Evolutionary conservation across 2,797 vertebrate genomes (phyloP), one percentile per base, ranked within the genome.

Genomic region (Danio tinwini): DNA sequence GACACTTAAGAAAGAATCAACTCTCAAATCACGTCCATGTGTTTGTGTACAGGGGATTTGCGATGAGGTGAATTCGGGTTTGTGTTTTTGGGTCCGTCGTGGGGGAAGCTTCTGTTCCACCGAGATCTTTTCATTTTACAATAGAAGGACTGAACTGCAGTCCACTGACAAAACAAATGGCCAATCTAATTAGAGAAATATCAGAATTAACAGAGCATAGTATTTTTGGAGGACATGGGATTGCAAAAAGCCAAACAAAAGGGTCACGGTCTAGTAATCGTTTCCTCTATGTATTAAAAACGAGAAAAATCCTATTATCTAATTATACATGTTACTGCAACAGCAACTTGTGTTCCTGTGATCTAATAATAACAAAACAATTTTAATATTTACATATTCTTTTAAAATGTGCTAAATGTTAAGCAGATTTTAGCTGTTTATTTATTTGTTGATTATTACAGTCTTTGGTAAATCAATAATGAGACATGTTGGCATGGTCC

Each of bases 191-290:
- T 92, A 89, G 87, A 90, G 88, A 83, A 79, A 84, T 89, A 88
- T 84, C 68, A 61, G 86, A 88, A 88, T 93, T 88, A 93, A 87
- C 87, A 90, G 90, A 93, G 92, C 91, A 90, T 90, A 88, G 89
- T 85, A 85, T 78, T 83, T 84, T 87, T 84, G 86, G 87, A 87
- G 81, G 77, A 29, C 50, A 78, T 65, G 29, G 82, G 86, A 83
- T 78, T 87, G 83, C 71, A 86, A 87, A 86, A 86, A 80, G 78
- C 80, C 81, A 85, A 86, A 81, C 72, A 84, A 79, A 72, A 50
- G 56, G 37, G 52, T 17, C 62, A 63, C 56, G 63, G 59, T 67
- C 19, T 47, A 50, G 19, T 78, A 19, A 56, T 40, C 65, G 45
- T 53, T 55, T 61, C 40, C 19, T 62, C 10, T 47, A 40, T 13